phyloP scores from a whole-genome alignment of 2,888 invertebrate genomes.

The Parascotia fuliginaria region DNA sequence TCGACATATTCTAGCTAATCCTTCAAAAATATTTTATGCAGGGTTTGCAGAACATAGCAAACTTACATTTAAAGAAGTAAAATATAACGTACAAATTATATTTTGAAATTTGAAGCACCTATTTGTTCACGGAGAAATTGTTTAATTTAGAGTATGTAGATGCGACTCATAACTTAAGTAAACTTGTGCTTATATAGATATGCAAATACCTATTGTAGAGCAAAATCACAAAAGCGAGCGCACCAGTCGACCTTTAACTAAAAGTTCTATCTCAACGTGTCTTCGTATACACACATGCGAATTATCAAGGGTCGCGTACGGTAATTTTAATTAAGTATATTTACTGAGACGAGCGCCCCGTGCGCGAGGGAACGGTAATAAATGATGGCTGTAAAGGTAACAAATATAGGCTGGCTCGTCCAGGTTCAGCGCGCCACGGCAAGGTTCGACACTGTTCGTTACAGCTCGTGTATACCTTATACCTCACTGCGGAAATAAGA shows the following conservation, averaged over 20 bases:
- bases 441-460: slow-evolving; percentile 28
- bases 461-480: slow-evolving; percentile 14
- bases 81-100: no score
- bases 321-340: slow-evolving; percentile 83
- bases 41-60: no score
- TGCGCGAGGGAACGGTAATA: slow-evolving; percentile 64
- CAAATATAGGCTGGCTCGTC: slow-evolving; percentile 66
- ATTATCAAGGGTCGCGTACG: slow-evolving; percentile 66
- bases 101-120: no score
- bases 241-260: slow-evolving; percentile 40
- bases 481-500: slow-evolving; percentile 32
- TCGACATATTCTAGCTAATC: no score
- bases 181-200: neutral
- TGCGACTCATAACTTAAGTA: no score
- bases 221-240: slow-evolving; percentile 7
- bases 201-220: slow-evolving; percentile 8
- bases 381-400: slow-evolving; percentile 76
- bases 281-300: slow-evolving; percentile 62
- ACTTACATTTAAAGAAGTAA: no score
- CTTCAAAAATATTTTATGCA: no score
- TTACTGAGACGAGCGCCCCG: slow-evolving; percentile 69
- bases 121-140: no score
- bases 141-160: no score
- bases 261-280: slow-evolving; percentile 66
- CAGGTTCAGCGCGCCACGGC: slow-evolving; percentile 18